Evolutionary conservation across 2,797 vertebrate species (phyloP).

Genomic region (Meriones psammophilus): DNA sequence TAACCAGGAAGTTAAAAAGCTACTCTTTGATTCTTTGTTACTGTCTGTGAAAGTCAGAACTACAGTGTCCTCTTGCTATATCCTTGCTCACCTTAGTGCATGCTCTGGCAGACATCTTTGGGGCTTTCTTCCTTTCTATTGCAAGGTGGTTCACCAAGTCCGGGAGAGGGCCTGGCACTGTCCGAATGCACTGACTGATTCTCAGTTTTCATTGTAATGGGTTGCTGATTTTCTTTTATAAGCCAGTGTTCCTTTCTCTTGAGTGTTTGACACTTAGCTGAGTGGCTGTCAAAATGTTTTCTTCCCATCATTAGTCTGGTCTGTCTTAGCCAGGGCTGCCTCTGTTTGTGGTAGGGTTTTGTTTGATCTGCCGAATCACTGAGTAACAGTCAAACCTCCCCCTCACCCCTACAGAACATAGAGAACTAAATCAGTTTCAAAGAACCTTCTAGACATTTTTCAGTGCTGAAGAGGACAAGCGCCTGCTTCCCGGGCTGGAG

Average conservation of each 20-base stretch:
- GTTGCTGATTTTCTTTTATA: constrained; percentile 63
- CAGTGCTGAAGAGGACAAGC: constrained; percentile 30
- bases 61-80: neutral
- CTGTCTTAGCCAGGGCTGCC: constrained; percentile 38
- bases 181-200: constrained; percentile 19
- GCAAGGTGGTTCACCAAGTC: neutral
- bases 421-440: constrained; percentile 47
- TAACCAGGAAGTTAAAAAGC: neutral
- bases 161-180: neutral
- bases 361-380: constrained; percentile 69
- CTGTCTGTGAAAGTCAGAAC: neutral
- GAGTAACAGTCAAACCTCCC: constrained; percentile 57
- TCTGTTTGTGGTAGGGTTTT: constrained; percentile 66
- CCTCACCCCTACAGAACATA: constrained; percentile 56
- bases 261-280: constrained; percentile 74
- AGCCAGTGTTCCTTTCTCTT: constrained; percentile 66
- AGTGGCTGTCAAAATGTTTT: constrained; percentile 83
- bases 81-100: fast-evolving
- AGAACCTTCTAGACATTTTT: constrained; percentile 72
- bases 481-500: constrained; percentile 62
- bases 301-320: constrained; percentile 70
- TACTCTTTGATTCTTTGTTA: neutral
- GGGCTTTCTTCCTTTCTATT: neutral
- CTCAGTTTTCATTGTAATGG: constrained; percentile 46
- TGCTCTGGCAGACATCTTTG: neutral